Evolutionary conservation across 2,888 invertebrate species (phyloP).

Genomic region (Tiliacea aurago): DNA sequence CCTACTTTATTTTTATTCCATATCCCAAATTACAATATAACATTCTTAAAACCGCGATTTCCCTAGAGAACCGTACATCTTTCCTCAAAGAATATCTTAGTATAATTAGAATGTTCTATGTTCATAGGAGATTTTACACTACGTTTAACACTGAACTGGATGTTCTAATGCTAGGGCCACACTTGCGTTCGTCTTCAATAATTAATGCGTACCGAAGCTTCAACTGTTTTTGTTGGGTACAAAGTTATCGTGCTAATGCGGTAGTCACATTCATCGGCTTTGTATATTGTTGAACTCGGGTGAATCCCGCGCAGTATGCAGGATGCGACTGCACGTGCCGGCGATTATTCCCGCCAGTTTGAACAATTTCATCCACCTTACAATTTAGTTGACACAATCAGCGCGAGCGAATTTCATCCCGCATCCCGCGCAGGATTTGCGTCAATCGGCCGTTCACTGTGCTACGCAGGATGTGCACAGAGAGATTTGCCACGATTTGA

Average conservation of each 20-base stretch:
- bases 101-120: conserved; percentile 16
- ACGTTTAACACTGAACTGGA: conserved; percentile 23
- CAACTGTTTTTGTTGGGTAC: background rate
- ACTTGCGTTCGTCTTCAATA: background rate
- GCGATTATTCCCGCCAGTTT: too few species aligned
- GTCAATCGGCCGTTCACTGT: background rate
- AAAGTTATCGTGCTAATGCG: background rate
- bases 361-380: background rate
- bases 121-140: conserved; percentile 24
- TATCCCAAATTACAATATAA: conserved; percentile 4
- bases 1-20: background rate
- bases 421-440: background rate
- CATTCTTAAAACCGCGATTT: conserved; percentile 25
- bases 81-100: conserved; percentile 29
- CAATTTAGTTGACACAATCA: background rate
- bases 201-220: background rate
- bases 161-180: conserved; percentile 1
- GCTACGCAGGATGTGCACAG: background rate
- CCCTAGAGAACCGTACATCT: conserved; percentile 37
- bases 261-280: background rate
- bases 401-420: background rate
- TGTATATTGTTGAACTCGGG: background rate
- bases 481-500: background rate
- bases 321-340: background rate
- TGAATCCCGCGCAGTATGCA: background rate